Evolutionary conservation across 53 echinoderm and acorn worm genomes (phyloP), one percentile per base, ranked within the genome.

Genomic region (Holothuria scabra): DNA sequence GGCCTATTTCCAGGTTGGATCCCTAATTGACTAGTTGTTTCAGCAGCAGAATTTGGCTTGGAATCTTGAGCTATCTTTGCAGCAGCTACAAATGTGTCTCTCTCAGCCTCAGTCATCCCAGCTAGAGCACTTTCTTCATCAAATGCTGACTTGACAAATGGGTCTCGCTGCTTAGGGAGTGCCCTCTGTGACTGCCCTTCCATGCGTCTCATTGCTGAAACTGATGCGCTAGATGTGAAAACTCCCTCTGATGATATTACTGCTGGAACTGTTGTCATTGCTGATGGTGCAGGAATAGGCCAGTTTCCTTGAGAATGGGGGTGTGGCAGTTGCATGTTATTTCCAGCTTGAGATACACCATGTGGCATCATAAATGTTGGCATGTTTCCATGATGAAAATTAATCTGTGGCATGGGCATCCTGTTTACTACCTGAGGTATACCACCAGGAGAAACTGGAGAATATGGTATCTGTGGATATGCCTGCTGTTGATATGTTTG

Each of bases 71-170:
- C 96, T 74, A 95, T 89, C 67, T 87, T 91, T 23, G 93, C 96
- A 84, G 96, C 96, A 79, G 80, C 90, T 48, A 89, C 96, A 85
- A 93, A 90, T 46, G 91, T 91, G 59, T 93, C 96, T 75, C 93
- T 87, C 62, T 95, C 96, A 34, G 93, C 96, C 70, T 95, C 93
- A 52, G 93, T 95, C 90, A 95, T 95, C 23, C 93, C 91, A 60
- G 87, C 93, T 41, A 95, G 83, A 12, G 93, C 91, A 59, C 88
- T 87, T 44, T 93, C 96, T 86, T 95, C 96, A 87, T 95, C 95
- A 86, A 95, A 95, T 55, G 84, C 62, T 64, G 78, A 78, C 78
- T 58, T 56, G 32, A 31, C 14, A 31, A 30, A 22, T 31, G 56
- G 32, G 7, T 56, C 58, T 70, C 35, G 41, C 52, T 52, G 52